Evolutionary conservation across 2,888 invertebrate genomes (phyloP), one percentile per base, ranked within the genome.

Genomic region (Geotrupes spiniger): DNA sequence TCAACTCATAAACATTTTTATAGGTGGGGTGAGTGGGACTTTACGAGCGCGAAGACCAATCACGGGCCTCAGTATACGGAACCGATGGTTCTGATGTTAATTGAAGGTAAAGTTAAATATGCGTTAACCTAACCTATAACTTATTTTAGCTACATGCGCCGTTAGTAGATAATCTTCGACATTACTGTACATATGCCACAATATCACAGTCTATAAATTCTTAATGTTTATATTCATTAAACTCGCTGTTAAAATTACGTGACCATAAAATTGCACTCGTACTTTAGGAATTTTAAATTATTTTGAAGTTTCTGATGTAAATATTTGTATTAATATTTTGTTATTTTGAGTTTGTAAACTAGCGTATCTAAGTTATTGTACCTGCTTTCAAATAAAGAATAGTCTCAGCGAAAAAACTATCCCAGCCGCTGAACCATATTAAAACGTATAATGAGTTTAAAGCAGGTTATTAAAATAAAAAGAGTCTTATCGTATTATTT

Each of bases 1-100:
- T 67, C 64, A 61, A 64, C 63, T 68, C 68, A 64, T 70, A 70
- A 70, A 69, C 65, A 69, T 69, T 69, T 70, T 70, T 69, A 70
- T 66, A 60, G 56, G 51, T 41, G 47, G 46, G 59, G 58, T 56
- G 57, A 62, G 63, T 42, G 12, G 11, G 33, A 40, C 36, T 38
- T 49, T 51, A 51, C 43, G 46, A 46, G 36, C 37, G 29, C 36
- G 36, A 14, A 17, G 43, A 45, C 54, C 54, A 54, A 54, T 54
- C 51, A 29, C 45, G 42, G 21, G 40, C 21, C 36, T 42, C 43
- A 38, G 33, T 28, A 42, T 40, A 44, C 50, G 50, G 46, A 51
- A 49, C 42, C 49, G 43, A 54, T 51, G 49, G 45, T 49, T 39
- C 38, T 46, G 48, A 41, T 53, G 49, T 51, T 54, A 51, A 54